A percentile compares a stretch with the other conserved stretches of the same genome.
phyloP scores from a whole-genome alignment of 2,113 vertebrate species.

The Prionailurus bengalensis region DNA sequence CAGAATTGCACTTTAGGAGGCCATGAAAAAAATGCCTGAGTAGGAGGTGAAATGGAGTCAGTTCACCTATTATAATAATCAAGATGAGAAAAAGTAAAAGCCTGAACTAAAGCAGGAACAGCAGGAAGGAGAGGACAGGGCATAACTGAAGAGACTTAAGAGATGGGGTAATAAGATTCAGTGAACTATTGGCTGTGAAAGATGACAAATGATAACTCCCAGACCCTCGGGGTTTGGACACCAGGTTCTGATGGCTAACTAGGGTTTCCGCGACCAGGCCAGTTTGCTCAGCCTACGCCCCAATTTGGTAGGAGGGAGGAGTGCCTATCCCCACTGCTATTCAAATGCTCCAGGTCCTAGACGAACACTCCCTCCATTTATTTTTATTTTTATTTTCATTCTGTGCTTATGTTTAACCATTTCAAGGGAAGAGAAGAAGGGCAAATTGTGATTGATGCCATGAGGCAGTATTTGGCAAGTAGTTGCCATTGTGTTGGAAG shows the following conservation, averaged over 20 bases:
- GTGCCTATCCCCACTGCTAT: background rate
- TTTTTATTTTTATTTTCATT: slow-evolving; percentile 1
- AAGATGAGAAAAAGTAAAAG: background rate
- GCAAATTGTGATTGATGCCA: background rate
- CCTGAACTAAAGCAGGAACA: background rate
- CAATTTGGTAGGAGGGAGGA: background rate
- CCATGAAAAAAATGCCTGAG: background rate
- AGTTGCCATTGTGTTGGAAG: background rate
- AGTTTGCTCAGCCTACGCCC: background rate
- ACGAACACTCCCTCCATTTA: background rate
- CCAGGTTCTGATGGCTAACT: background rate
- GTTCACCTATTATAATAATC: background rate
- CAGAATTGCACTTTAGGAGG: background rate
- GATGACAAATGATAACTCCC: background rate
- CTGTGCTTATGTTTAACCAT: background rate
- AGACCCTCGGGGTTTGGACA: background rate
- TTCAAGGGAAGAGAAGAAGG: background rate
- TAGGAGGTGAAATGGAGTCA: background rate
- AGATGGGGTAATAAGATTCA: background rate
- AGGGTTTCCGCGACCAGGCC: background rate
- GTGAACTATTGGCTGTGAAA: background rate
- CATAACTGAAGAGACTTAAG: background rate
- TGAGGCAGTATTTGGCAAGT: background rate
- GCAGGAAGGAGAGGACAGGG: background rate
- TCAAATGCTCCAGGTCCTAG: background rate